Percentiles rank a stretch among this genome's conserved stretches.
phyloP scores from a whole-genome alignment of 2,888 invertebrate species.

The Cheilosia impressa region DNA sequence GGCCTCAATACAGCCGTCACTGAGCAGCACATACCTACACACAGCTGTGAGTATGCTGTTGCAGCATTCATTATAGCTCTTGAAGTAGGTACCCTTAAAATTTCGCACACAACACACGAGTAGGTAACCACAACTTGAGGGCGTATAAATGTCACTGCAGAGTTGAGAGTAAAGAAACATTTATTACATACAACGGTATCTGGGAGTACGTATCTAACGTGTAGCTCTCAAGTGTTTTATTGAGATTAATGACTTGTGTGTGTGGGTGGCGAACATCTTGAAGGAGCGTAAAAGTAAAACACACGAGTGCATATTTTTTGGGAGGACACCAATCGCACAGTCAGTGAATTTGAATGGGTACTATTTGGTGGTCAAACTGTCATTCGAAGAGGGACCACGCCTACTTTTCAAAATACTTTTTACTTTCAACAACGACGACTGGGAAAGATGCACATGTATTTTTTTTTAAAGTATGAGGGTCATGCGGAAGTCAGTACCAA shows the following conservation, averaged over 20 bases:
- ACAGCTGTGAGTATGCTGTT: neutral
- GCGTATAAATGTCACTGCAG: conserved; percentile 65
- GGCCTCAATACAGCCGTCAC: no score
- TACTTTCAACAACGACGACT: no score
- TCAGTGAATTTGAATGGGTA: no score
- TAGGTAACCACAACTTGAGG: conserved; percentile 53
- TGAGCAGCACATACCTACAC: neutral
- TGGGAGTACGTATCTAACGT: conserved; percentile 18
- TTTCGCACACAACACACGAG: conserved; percentile 6
- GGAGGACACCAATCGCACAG: no score
- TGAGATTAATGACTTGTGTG: conserved; percentile 70
- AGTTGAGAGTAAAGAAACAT: conserved; percentile 57
- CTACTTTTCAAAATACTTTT: no score
- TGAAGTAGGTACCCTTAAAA: conserved; percentile 9
- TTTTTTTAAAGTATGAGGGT: no score
- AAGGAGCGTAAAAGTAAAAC: neutral
- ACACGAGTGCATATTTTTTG: neutral
- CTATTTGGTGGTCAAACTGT: no score
- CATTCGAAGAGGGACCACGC: no score
- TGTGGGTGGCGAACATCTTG: neutral
- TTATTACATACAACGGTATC: conserved; percentile 53
- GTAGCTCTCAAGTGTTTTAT: conserved; percentile 60
- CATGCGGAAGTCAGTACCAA: no score
- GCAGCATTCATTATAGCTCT: conserved; percentile 33
- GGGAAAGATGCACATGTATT: no score